Evolutionary conservation across 2,113 vertebrate genomes (phyloP), one percentile per base, ranked within the genome.

Genomic region (Suricata suricatta): DNA sequence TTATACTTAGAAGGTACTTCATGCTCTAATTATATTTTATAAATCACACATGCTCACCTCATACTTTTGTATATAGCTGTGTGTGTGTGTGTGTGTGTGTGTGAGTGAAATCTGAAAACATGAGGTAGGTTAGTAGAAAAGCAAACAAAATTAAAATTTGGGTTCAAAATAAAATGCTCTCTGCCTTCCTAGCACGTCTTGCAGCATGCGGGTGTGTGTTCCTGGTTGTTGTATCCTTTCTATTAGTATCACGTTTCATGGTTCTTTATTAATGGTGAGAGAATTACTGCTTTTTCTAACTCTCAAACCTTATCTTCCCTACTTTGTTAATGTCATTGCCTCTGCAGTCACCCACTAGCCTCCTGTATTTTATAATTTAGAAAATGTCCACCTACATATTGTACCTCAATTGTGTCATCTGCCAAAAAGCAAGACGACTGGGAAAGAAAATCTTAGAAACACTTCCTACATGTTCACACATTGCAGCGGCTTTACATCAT

Each of bases 281-380:
- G 57, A 68, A 88, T 44, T 87, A 82, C 50, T 92, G n/a, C 57
- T 41, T 94, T 95, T 77, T 96, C 82, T 41, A 85, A 54, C 5
- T 12, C 2, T 82, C 44, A 29, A 66, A 96, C 81, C 54, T 93
- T 41, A 12, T 95, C 82, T 95, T 97, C 91, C 95, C 63, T 7
- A 44, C 44, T 79, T 80, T 38, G 81, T 64, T 85, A 52, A 97
- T 98, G 97, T 68, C 97, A 94, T 82, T 90, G 25, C 97, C 97
- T 96, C 6, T 1, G 27, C 63, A 41, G 57, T 95, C 97, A 95
- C 68, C 16, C 23, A 93, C 96, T 92, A 98, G 92, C 98, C 98
- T 98, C 98, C 98, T 96, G 97, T 98, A 98, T 23, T 71, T 98
- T 90, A 95, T 98, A 97, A 98, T 97, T 97, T 93, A 0, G 95